Base-by-base conservation (phyloP, 2,888 invertebrate species). In the Nomada fabriciana region DNA sequence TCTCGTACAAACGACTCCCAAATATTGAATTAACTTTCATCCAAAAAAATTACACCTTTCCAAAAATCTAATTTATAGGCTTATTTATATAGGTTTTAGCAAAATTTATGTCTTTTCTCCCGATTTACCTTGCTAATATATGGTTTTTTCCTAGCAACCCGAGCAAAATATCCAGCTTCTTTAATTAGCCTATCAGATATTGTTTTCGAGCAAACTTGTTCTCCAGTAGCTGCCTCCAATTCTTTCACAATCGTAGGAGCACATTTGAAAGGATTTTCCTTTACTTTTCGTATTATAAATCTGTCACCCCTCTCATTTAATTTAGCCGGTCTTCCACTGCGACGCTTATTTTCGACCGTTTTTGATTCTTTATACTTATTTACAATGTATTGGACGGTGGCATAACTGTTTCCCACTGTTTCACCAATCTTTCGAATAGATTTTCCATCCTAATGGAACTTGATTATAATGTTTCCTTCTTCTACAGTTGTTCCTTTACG, bases 161-260 rank as follows among this genome's bases (percentile, higher is more conserved):
- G 15, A 36, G 69, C 69, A 76, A 2, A 68, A 50, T 43, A 53
- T 61, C 75, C 68, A 29, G 42, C 55, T 25, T 43, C 23, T 23
- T 63, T 7, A 47, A n/a, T n/a, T n/a, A 63, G 47, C 43, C 42
- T 47, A 47, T 47, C 47, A 47, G 23, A 63, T 47, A 61, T 75
- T 29, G 68, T 55, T 47, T 29, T 75, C 36, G 29, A 60, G 52
- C 15, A n/a, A 29, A 50, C 50, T 2, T 50, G 18, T 18, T 50
- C 18, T 50, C 18, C 13, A 50, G 13, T 50, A 18, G 7, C 50
- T 50, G 7, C 4, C 1, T 18, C 18, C 18, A 50, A 50, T 50
- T 50, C 15, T 50, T 2, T 18, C 7, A 15, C 50, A 50, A 50
- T 50, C 18, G 15, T 50, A 50, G 50, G 5, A 18, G 2, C 50